A percentile compares a stretch with the other conserved stretches of the same genome.
Evolutionary conservation across 2,113 vertebrate genomes (phyloP).

Genomic region (Recurvirostra avosetta): DNA sequence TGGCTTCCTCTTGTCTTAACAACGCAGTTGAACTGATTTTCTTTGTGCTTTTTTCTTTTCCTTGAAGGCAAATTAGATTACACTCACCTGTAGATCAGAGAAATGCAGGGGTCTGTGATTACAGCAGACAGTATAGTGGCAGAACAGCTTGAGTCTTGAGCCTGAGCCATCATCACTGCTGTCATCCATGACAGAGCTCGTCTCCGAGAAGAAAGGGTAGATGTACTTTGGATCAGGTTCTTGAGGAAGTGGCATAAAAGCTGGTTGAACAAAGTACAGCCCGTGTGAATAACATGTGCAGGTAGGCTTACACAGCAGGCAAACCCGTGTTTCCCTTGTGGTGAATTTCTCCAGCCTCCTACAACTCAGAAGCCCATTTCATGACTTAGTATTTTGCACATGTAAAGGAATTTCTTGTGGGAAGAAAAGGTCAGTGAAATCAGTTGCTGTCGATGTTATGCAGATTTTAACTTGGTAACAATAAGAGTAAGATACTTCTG

Average conservation of each 20-base stretch:
- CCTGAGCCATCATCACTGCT: neutral
- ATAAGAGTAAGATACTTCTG: neutral
- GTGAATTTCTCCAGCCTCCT: neutral
- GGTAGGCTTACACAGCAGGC: neutral
- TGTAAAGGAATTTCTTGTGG: neutral
- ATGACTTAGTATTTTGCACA: neutral
- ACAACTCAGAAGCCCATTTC: neutral
- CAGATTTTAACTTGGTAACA: neutral
- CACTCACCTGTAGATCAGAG: neutral
- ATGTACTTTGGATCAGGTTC: neutral
- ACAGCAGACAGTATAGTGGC: neutral
- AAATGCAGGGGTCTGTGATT: neutral
- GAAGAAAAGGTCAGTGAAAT: conserved; percentile 34
- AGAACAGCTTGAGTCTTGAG: neutral
- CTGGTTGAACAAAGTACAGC: neutral
- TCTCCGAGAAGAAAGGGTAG: neutral
- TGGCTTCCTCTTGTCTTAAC: neutral
- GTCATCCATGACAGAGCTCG: neutral
- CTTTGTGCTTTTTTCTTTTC: neutral
- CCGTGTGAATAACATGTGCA: accelerated
- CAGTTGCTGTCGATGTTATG: neutral
- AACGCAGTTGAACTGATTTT: neutral
- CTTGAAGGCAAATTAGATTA: neutral
- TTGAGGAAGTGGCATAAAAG: neutral
- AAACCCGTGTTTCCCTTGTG: accelerated